These are phyloP conservation scores for Troides aeacus DNA, from an alignment of 2,888 invertebrate genomes.

Conservation along the genomic window DNA sequence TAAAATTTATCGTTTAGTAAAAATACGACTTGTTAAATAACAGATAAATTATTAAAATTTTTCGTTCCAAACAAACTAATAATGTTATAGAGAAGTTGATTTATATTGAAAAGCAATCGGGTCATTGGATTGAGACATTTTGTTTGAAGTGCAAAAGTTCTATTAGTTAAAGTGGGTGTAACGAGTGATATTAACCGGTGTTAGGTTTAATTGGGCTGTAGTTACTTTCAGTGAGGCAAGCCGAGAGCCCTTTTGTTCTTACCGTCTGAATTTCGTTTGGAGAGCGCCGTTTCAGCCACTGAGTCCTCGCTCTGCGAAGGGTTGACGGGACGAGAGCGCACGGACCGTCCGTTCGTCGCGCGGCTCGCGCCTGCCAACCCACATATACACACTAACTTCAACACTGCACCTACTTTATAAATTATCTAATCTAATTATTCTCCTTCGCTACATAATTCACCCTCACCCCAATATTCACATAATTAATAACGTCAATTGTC, in stretches of 20 bases:
- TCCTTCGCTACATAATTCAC: slow-evolving; percentile 12
- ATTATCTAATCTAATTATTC: slow-evolving; percentile 7
- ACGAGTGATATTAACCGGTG: slow-evolving; percentile 55
- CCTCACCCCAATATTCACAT: not conserved
- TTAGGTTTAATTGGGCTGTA: slow-evolving; percentile 55
- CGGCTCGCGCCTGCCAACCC: slow-evolving; percentile 70
- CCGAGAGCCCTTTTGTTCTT: slow-evolving; percentile 67
- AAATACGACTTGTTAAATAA: slow-evolving; percentile 15
- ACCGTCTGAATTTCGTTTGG: slow-evolving; percentile 92
- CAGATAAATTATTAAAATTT: not conserved
- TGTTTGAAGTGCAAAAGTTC: slow-evolving; percentile 17
- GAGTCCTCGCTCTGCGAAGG: slow-evolving; percentile 90
- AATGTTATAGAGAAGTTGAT: not conserved
- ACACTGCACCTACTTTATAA: slow-evolving; percentile 41
- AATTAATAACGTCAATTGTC: slow-evolving; percentile 1
- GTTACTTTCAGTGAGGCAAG: slow-evolving; percentile 38
- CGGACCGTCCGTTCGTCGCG: slow-evolving; percentile 58
- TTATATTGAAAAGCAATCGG: not conserved
- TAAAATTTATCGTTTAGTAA: slow-evolving; percentile 14
- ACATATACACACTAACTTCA: slow-evolving; percentile 70
- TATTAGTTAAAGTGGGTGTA: slow-evolving; percentile 47
- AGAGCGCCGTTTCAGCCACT: slow-evolving; percentile 88
- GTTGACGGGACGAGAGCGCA: slow-evolving; percentile 74
- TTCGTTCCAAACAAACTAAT: not conserved
- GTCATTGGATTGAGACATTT: not conserved